Evolutionary conservation across 2,888 invertebrate species (phyloP).

Genomic region (Dermolepida albohirtum): DNA sequence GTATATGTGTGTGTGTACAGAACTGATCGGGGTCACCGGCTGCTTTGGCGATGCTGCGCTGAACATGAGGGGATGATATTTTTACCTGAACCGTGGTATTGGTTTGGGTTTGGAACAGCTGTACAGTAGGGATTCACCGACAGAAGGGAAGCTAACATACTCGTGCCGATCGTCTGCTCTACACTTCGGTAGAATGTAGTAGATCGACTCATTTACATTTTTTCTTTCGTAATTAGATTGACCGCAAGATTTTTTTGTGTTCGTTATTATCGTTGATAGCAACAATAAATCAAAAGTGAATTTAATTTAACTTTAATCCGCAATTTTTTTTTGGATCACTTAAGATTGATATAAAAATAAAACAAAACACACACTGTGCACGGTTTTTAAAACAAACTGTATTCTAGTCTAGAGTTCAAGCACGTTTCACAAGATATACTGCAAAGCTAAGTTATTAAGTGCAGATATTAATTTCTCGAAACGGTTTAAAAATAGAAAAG

Average conservation of each 20-base stretch:
- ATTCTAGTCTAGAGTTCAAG: no score
- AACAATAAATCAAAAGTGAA: constrained; percentile 25
- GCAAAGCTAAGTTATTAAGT: no score
- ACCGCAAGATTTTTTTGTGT: constrained; percentile 15
- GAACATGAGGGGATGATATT: constrained; percentile 38
- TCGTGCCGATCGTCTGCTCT: constrained; percentile 34
- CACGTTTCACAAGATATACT: no score
- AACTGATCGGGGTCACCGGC: constrained; percentile 1
- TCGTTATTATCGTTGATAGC: neutral
- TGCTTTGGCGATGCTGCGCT: neutral
- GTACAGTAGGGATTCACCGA: constrained; percentile 24
- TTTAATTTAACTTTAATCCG: constrained; percentile 25
- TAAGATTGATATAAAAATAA: no score
- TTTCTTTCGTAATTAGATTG: constrained; percentile 29
- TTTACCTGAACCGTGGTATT: constrained; percentile 31
- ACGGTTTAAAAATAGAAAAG: no score
- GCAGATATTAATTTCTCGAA: no score
- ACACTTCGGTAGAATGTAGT: neutral
- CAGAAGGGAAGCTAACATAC: constrained; percentile 39
- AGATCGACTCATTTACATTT: constrained; percentile 34
- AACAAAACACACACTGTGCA: no score
- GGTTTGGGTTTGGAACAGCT: constrained; percentile 33
- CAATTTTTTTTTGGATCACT: no score
- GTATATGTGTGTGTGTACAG: no score
- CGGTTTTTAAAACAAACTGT: no score